Conservation (phyloP, 2,113 vertebrate species). For the Muntiacus reevesi region DNA sequence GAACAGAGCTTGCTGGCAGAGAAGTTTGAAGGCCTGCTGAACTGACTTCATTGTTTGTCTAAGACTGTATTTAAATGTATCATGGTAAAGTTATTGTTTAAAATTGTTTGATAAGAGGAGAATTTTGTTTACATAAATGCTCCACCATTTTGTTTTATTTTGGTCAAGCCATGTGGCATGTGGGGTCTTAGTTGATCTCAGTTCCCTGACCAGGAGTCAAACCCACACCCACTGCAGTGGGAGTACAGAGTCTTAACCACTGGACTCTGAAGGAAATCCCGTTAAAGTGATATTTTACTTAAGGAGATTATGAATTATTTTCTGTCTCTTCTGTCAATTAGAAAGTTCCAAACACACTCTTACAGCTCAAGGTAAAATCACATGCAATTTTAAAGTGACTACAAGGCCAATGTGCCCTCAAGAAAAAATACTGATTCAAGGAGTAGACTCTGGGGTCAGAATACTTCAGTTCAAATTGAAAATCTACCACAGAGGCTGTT, state of each 20-base stretch:
- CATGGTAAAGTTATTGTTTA: neutral
- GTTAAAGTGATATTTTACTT: neutral
- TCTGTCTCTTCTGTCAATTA: neutral
- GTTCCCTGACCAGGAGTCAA: neutral
- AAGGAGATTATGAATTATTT: neutral
- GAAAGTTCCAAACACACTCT: neutral
- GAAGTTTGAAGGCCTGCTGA: neutral
- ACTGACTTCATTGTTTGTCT: neutral
- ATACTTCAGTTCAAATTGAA: neutral
- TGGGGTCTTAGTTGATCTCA: neutral
- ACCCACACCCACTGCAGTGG: neutral
- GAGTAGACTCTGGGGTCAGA: neutral
- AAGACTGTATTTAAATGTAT: neutral
- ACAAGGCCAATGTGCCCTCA: neutral
- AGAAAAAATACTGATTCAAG: neutral
- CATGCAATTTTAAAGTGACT: neutral
- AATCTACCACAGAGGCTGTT: neutral
- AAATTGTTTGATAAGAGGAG: neutral
- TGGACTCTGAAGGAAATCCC: neutral
- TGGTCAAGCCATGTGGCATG: neutral
- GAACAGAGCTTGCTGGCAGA: neutral
- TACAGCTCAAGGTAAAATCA: neutral
- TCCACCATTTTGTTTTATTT: neutral
- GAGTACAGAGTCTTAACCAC: neutral
- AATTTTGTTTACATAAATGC: neutral